These are phyloP conservation scores for Acanthurus tractus DNA, from an alignment of 2,797 vertebrate species.

Conservation along the genomic window DNA sequence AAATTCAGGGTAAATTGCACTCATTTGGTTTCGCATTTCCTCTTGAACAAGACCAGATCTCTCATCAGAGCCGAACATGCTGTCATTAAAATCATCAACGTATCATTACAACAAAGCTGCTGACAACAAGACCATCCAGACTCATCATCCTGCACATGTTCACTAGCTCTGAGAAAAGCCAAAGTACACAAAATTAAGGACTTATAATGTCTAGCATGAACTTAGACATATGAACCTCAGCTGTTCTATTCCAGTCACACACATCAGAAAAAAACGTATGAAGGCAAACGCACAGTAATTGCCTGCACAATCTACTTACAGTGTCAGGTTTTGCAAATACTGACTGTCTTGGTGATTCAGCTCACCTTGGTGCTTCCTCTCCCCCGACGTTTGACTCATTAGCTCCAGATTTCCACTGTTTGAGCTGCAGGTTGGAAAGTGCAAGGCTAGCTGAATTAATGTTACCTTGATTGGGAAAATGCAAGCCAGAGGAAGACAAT, in stretches of 20 bases:
- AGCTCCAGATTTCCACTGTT: conserved; percentile 64
- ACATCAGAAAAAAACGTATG: conserved; percentile 1
- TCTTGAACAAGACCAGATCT: background rate
- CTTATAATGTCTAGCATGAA: background rate
- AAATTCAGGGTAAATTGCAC: background rate
- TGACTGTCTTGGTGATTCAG: conserved; percentile 43
- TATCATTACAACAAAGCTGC: too few relatives aligned
- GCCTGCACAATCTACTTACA: conserved; percentile 2
- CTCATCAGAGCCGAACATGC: background rate
- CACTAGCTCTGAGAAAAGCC: background rate
- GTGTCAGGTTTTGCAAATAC: conserved; percentile 33
- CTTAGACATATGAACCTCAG: background rate
- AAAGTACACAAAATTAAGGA: background rate
- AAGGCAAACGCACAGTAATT: conserved; percentile 10
- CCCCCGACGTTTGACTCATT: conserved; percentile 57
- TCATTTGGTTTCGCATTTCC: conserved; percentile 12
- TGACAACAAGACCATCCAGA: background rate
- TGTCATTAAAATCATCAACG: background rate
- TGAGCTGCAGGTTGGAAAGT: conserved; percentile 68
- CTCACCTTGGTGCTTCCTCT: conserved; percentile 43
- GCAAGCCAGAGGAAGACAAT: conserved; percentile 63
- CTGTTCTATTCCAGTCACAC: background rate
- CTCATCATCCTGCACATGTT: background rate
- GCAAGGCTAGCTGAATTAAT: conserved; percentile 54
- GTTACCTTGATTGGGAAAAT: conserved; percentile 51